Evolutionary conservation across 2,888 invertebrate species (phyloP), one percentile per base, ranked within the genome.

Genomic region (Ormyrus rosae): DNA sequence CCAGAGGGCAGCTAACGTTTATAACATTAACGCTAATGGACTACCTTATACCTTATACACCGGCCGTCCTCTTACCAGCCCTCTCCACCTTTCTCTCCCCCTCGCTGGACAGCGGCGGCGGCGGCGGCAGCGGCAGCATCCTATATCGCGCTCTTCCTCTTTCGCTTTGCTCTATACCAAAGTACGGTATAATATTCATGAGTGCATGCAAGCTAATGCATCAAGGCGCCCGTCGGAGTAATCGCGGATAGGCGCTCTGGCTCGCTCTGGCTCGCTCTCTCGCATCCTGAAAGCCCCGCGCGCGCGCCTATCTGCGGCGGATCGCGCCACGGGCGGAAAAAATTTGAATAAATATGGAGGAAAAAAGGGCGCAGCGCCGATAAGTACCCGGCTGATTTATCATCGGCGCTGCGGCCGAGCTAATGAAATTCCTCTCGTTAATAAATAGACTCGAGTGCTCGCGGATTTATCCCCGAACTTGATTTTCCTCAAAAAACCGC

Each of bases 21-120:
- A 90, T 90, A 90, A 90, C 90, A 90, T 90, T 90, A 90, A 90
- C 90, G 90, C 89, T 90, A 90, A 90, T 90, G 90, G 90, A 90
- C 90, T 90, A 89, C 89, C 90, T 90, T 90, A 89, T 90, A 90
- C 89, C 89, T 89, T 88, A 88, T 88, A 88, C 86, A 86, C 86
- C 85, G 83, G 82, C 85, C 85, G 84, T 84, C 86, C 86, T 84
- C 85, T 83, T 82, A 74, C 55, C 74, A 50, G 65, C 61, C 75
- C 82, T 76, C 71, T 51, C 55, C 45, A 9, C 9, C 34, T 60
- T 48, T 50, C 10, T 13, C 74, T 9, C 75, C 58, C 45, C 34
- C 56, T 34, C 71, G 53, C 68, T 53, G 69, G 46, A 1, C 34
- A 34, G 34, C 58, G 46, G n/a, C 56, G 45, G 69, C 46, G 13